Evolutionary conservation across 2,797 vertebrate genomes (phyloP).

Genomic region (Microctenopoma lineatum): DNA sequence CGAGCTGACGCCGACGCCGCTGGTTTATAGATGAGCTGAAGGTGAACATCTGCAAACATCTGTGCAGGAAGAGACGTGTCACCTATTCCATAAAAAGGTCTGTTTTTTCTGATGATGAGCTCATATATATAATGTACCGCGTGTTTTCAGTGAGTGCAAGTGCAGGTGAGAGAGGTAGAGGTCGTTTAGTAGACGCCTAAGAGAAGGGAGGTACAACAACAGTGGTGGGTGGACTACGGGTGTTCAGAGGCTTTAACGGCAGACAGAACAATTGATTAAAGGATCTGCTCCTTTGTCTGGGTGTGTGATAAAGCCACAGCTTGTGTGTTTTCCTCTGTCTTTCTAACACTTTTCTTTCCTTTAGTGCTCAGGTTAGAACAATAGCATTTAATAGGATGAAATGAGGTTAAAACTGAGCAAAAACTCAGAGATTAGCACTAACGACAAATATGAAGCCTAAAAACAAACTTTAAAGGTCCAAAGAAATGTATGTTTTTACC

Average conservation of each 20-base stretch:
- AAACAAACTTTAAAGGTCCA: no score
- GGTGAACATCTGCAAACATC: slow-evolving; percentile 21
- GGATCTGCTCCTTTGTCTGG: background rate
- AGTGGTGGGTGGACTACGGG: background rate
- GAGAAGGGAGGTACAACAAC: background rate
- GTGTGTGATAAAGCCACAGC: background rate
- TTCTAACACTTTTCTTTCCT: no score
- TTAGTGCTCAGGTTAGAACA: no score
- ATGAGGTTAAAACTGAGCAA: no score
- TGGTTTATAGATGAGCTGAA: slow-evolving; percentile 50
- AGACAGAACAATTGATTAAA: background rate
- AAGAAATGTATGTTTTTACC: background rate
- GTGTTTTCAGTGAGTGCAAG: background rate
- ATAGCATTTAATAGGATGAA: no score
- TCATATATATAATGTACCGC: no score
- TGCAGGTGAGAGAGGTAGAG: background rate
- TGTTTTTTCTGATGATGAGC: no score
- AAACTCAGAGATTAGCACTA: no score
- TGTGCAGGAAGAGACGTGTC: slow-evolving; percentile 5
- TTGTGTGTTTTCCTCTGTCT: no score
- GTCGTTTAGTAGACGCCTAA: background rate
- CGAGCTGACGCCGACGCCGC: slow-evolving; percentile 18
- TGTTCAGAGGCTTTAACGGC: background rate
- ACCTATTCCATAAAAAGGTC: background rate
- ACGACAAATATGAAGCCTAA: no score